Conservation (phyloP, 2,888 invertebrate species). For the Drosophila ustulata region DNA sequence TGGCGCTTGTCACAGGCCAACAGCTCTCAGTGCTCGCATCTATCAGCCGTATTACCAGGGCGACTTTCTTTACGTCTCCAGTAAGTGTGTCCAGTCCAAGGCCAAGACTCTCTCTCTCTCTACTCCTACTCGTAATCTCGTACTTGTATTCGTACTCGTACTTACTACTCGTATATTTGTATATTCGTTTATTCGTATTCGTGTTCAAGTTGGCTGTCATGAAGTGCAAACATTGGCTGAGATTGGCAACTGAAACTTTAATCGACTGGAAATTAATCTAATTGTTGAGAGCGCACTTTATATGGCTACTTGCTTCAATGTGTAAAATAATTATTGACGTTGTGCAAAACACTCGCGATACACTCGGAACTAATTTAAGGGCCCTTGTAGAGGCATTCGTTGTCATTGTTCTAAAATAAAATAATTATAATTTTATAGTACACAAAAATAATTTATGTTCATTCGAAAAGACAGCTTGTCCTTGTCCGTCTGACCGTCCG, state of each 20-base stretch:
- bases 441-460: no score
- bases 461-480: no score
- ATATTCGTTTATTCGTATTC: background rate
- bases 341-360: slow-evolving; percentile 30
- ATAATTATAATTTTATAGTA: no score
- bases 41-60: slow-evolving; percentile 94
- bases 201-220: slow-evolving; percentile 57
- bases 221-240: slow-evolving; percentile 71
- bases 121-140: slow-evolving; percentile 4
- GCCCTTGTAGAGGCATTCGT: background rate
- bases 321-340: slow-evolving; percentile 57
- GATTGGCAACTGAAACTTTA: slow-evolving; percentile 26
- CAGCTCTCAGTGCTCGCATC: slow-evolving; percentile 91
- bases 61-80: slow-evolving; percentile 89
- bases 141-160: slow-evolving; percentile 2
- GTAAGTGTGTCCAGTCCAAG: slow-evolving; percentile 87
- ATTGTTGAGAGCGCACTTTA: slow-evolving; percentile 58
- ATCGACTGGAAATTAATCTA: slow-evolving; percentile 17
- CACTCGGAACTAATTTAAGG: background rate
- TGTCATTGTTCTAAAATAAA: no score
- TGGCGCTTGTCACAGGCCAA: slow-evolving; percentile 87
- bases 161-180: no score
- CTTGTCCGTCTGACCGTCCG: no score
- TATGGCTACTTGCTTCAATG: slow-evolving; percentile 53
- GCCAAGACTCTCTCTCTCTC: slow-evolving; percentile 43